Evolutionary conservation across 2,113 vertebrate species (phyloP), one percentile per base, ranked within the genome.

Genomic region (Brachypodius melanocephalos): DNA sequence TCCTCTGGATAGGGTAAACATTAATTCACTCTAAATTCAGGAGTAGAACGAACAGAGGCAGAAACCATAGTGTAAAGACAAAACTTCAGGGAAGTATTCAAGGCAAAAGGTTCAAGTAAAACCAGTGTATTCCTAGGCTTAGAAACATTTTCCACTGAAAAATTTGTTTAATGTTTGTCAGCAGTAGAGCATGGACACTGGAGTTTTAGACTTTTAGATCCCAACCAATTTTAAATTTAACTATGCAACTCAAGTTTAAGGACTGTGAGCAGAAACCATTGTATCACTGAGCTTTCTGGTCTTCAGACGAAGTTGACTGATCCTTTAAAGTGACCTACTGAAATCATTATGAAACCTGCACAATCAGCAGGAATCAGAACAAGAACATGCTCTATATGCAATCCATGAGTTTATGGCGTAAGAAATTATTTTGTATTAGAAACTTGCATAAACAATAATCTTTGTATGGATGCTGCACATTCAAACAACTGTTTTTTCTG

Each of bases 401-500:
- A 1, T 21, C 25, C 20, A 80, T 34, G 15, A 49, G 6, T 67
- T 85, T 40, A 62, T 28, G 12, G 26, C 28, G 72, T 32, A 62
- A 58, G 31, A 65, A 63, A 34, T 36, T 3, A 38, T 66, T 86
- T 76, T n/a, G 7, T 45, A 62, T 46, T 45, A 58, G 78, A 38
- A 75, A 25, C 59, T 29, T 69, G 19, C 43, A 51, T 32, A 15
- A 57, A 61, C 2, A 29, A 4, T 29, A 54, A 45, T 62, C 65
- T 85, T 43, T 79, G 10, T 46, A 69, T 17, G 32, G 82, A 65
- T 13, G 38, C 14, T 80, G 34, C 9, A 66, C 46, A 93, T 77
- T 74, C 48, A 87, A 96, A 65, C 57, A 97, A 93, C 85, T 95
- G 49, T 67, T 96, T 57, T 89, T 85, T 93, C 85, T 96, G 89